These are phyloP conservation scores for Rhipidura dahli DNA, from an alignment of 2,113 vertebrate species.

Conservation along the genomic window DNA sequence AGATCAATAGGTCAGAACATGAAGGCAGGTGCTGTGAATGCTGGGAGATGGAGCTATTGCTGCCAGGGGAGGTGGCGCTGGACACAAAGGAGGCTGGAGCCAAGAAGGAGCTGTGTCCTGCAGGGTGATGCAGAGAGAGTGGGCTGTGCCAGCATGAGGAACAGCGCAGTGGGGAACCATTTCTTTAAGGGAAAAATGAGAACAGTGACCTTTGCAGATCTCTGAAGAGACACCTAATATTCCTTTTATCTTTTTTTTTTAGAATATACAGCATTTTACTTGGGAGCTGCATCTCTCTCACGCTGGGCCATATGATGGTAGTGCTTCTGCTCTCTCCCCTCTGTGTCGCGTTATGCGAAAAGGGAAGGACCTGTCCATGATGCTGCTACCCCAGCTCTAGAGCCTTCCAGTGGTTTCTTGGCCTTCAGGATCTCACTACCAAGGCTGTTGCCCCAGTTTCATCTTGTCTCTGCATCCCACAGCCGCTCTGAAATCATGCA, in stretches of 20 bases:
- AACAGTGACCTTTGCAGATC: background rate
- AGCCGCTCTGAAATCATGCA: background rate
- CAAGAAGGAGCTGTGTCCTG: background rate
- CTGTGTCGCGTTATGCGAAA: background rate
- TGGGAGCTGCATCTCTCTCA: background rate
- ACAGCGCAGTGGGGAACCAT: fast-evolving
- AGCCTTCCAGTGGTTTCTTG: background rate
- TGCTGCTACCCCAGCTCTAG: background rate
- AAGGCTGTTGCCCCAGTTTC: background rate
- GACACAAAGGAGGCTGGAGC: background rate
- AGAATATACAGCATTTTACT: background rate
- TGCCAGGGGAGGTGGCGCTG: background rate
- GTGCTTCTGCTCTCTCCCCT: background rate
- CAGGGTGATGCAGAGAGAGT: background rate
- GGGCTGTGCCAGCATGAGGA: background rate
- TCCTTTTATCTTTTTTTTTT: background rate
- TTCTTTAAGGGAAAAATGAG: background rate
- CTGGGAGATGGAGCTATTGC: background rate
- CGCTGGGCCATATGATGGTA: background rate
- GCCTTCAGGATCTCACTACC: background rate
- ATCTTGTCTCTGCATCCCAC: background rate
- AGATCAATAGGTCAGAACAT: background rate
- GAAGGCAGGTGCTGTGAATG: background rate
- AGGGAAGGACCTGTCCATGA: background rate
- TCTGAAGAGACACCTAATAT: background rate